Evolutionary conservation across 2,797 vertebrate genomes (phyloP), one percentile per base, ranked within the genome.

Genomic region (Phataginus tetradactyla): DNA sequence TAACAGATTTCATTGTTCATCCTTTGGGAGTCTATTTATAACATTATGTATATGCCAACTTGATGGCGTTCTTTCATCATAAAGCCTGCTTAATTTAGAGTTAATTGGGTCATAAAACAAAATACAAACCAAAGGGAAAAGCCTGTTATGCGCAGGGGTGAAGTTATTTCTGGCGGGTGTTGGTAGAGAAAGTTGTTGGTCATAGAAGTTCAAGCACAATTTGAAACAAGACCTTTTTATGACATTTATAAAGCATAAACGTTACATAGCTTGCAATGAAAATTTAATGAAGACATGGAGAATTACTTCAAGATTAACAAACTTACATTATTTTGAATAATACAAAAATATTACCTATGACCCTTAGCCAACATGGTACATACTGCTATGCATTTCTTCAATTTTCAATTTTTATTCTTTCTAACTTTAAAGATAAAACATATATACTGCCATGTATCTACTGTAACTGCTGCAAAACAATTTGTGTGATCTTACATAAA

Each of bases 101-200:
- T 90, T 97, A 97, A 98, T 71, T 90, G 90, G 96, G 7, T 55
- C 85, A 79, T 78, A 97, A 97, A 78, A 87, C 14, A 96, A 96
- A 97, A 96, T 87, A 64, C 45, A 90, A 95, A 94, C 17, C 80
- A 49, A 51, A 53, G 25, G 49, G 34, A 85, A 97, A 69, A 17
- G 0, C 17, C 27, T 74, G 0, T 86, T 97, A 83, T 11, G 66
- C 95, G 81, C 88, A 93, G 69, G 32, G 39, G 13, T 91, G 32
- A 69, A 96, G 45, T 42, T 53, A 86, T 89, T 93, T 95, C 7
- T 86, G 51, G 37, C 69, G 95, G 9, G 10, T 17, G 29, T 97
- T 96, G 91, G 25, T 55, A 94, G 95, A 84, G 13, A 90, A 75
- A 95, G 93, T 84, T 96, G 75, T 85, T 64, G 94, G 49, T 11